A percentile compares a stretch with the other conserved stretches of the same genome.
Conservation (phyloP, 30 jellyfish, hydroid and myxozoan genomes). For the Haliclystus octoradiatus region DNA sequence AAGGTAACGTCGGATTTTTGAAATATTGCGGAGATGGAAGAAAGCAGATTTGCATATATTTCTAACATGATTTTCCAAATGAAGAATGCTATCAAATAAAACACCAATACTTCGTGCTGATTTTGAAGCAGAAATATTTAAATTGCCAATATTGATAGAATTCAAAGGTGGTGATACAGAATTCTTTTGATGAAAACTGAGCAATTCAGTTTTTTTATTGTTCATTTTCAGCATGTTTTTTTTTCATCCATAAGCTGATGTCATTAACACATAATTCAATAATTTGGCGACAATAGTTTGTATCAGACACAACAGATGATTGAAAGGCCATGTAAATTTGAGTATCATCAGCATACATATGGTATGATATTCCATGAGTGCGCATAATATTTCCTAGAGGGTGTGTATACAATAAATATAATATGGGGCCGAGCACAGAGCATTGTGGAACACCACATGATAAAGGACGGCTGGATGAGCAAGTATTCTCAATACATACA, state of each 20-base stretch:
- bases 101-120: slow-evolving; percentile 30
- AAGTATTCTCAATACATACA: too few relatives aligned
- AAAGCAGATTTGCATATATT: slow-evolving; percentile 40
- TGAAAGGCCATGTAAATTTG: slow-evolving; percentile 30
- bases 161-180: slow-evolving; percentile 20
- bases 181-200: slow-evolving; percentile 17
- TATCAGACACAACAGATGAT: too few relatives aligned
- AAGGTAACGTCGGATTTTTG: too few relatives aligned
- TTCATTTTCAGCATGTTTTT: slow-evolving; percentile 23
- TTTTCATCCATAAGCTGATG: too few relatives aligned
- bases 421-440: slow-evolving; percentile 28
- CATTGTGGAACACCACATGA: slow-evolving; percentile 36
- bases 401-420: slow-evolving; percentile 21
- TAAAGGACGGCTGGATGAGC: too few relatives aligned
- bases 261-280: too few relatives aligned
- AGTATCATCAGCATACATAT: slow-evolving; percentile 28
- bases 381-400: slow-evolving; percentile 33
- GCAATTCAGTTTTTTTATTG: slow-evolving; percentile 35
- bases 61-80: slow-evolving; percentile 37
- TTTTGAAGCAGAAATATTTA: too few relatives aligned
- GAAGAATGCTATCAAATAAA: slow-evolving; percentile 20
- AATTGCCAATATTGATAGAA: slow-evolving; percentile 23
- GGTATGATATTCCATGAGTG: slow-evolving; percentile 5
- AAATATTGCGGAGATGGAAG: too few relatives aligned
- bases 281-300: too few relatives aligned